These are phyloP conservation scores for Drosophila mauritiana DNA, from an alignment of 1,140 invertebrate species.

Conservation along the genomic window DNA sequence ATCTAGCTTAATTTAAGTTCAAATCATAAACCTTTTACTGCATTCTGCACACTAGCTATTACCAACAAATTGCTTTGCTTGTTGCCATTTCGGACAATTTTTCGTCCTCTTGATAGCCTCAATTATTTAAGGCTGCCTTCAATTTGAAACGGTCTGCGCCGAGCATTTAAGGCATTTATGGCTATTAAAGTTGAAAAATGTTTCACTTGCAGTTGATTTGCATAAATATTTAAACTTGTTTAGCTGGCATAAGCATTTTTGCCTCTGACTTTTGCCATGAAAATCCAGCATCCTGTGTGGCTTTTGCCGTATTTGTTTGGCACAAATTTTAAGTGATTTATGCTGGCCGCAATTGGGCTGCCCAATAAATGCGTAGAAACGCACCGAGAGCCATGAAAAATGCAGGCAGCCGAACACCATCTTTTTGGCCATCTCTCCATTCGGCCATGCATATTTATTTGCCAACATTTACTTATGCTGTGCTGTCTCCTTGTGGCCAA, in stretches of 20 bases:
- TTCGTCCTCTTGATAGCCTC: neutral
- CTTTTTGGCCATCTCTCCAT: neutral
- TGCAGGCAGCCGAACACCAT: slow-evolving; percentile 20
- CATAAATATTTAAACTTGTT: slow-evolving; percentile 56
- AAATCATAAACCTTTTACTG: neutral
- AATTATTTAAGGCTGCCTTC: slow-evolving; percentile 22
- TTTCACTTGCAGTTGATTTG: slow-evolving; percentile 63
- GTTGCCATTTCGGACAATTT: neutral
- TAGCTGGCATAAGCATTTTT: slow-evolving; percentile 28
- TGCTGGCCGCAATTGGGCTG: slow-evolving; percentile 74
- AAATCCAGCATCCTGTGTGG: slow-evolving; percentile 69
- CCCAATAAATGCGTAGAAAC: slow-evolving; percentile 27
- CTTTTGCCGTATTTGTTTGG: slow-evolving; percentile 73
- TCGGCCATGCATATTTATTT: slow-evolving; percentile 71
- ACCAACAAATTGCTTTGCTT: neutral
- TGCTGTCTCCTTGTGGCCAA: slow-evolving; percentile 59
- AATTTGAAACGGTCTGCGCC: slow-evolving; percentile 20
- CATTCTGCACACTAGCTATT: slow-evolving; percentile 1
- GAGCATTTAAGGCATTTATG: slow-evolving; percentile 34
- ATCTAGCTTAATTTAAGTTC: neutral
- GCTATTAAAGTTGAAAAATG: slow-evolving; percentile 44
- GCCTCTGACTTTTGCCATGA: slow-evolving; percentile 61
- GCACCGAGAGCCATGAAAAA: slow-evolving; percentile 63
- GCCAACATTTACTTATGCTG: slow-evolving; percentile 71
- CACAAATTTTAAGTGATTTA: slow-evolving; percentile 83